Evolutionary conservation across 2,113 vertebrate genomes (phyloP).

Genomic region (Caranx melampygus): DNA sequence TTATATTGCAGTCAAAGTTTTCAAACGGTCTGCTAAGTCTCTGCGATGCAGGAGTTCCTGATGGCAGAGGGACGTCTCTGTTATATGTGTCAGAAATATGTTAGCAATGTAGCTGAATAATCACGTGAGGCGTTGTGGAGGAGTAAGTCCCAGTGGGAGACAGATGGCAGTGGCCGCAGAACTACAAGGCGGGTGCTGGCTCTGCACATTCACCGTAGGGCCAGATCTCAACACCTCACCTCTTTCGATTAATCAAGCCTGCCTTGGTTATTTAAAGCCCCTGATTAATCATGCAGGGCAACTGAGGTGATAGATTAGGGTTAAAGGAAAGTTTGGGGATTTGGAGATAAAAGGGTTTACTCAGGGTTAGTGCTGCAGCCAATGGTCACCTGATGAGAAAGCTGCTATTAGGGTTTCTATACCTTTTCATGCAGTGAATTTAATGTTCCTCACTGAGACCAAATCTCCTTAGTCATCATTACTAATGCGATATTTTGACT

Average conservation of each 20-base stretch:
- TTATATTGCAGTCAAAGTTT: slow-evolving; percentile 47
- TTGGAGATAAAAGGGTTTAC: slow-evolving; percentile 65
- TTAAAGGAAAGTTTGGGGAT: slow-evolving; percentile 80
- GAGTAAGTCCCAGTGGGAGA: slow-evolving; percentile 76
- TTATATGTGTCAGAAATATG: slow-evolving; percentile 64
- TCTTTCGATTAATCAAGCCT: slow-evolving; percentile 84
- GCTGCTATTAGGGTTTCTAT: slow-evolving; percentile 20
- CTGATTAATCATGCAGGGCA: slow-evolving; percentile 84
- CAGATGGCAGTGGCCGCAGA: slow-evolving; percentile 83
- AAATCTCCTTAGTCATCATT: slow-evolving; percentile 40
- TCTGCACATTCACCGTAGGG: slow-evolving; percentile 81
- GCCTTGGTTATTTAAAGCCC: slow-evolving; percentile 81
- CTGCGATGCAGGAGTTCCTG: slow-evolving; percentile 21
- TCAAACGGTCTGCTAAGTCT: slow-evolving; percentile 30
- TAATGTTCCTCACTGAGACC: slow-evolving; percentile 3
- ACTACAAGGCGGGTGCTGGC: slow-evolving; percentile 76
- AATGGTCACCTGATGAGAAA: slow-evolving; percentile 23
- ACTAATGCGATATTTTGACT: slow-evolving; percentile 45
- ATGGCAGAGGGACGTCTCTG: slow-evolving; percentile 61
- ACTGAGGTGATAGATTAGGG: slow-evolving; percentile 84
- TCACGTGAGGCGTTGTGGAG: slow-evolving; percentile 67
- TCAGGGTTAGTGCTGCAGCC: slow-evolving; percentile 35
- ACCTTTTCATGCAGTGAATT: slow-evolving; percentile 7
- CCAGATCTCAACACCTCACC: slow-evolving; percentile 78
- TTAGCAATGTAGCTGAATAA: slow-evolving; percentile 63